These are phyloP conservation scores for Arothron firmamentum DNA, from an alignment of 2,113 vertebrate genomes.

Conservation along the genomic window DNA sequence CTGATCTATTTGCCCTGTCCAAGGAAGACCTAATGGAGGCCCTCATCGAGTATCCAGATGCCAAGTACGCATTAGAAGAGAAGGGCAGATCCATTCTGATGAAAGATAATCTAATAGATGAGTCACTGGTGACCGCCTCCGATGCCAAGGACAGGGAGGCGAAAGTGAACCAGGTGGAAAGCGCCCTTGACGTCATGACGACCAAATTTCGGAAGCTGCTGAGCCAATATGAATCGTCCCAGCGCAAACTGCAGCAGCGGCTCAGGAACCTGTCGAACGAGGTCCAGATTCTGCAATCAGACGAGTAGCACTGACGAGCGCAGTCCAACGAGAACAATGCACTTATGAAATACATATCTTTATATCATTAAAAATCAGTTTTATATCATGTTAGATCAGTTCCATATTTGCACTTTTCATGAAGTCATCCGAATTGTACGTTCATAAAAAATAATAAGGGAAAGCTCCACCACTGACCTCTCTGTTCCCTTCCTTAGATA, in stretches of 20 bases:
- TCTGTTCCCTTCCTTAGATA: no score
- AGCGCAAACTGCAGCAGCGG: constrained; percentile 86
- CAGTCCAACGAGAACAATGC: no score
- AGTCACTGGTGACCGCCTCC: constrained; percentile 26
- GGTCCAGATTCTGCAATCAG: constrained; percentile 57
- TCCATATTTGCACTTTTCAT: no score
- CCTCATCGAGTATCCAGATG: constrained; percentile 63
- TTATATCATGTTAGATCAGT: no score
- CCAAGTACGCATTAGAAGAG: constrained; percentile 58
- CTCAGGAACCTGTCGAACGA: constrained; percentile 81
- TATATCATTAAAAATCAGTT: no score
- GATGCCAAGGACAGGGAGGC: constrained; percentile 85
- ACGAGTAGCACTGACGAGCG: constrained; percentile 30
- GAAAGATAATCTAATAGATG: constrained; percentile 71
- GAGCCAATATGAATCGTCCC: constrained; percentile 76
- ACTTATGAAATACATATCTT: no score
- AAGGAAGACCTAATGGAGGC: constrained; percentile 71
- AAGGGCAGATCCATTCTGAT: constrained; percentile 66
- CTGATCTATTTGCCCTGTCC: constrained; percentile 67
- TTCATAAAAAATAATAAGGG: no score
- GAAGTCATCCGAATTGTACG: no score
- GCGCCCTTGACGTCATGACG: constrained; percentile 77
- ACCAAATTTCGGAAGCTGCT: constrained; percentile 79
- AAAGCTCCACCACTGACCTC: no score
- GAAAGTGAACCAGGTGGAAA: constrained; percentile 79